These are phyloP conservation scores for Notothenia coriiceps DNA, from an alignment of 2,113 vertebrate species.

Conservation along the genomic window DNA sequence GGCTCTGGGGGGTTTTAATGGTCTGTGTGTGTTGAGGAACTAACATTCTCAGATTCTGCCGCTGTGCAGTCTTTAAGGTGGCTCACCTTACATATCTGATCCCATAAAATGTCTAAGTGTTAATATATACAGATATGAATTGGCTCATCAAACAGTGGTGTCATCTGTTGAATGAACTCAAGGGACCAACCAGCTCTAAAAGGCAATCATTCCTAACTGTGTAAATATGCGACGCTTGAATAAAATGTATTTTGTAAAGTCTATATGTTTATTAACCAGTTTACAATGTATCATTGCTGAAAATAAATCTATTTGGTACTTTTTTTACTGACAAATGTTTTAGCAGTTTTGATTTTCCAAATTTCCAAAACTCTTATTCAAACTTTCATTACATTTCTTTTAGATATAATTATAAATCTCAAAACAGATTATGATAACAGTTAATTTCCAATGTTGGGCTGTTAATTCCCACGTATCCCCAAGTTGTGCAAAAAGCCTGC, in stretches of 20 bases:
- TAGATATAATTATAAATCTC: background rate
- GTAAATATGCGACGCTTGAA: conserved; percentile 49
- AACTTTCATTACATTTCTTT: background rate
- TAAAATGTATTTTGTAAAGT: conserved; percentile 67
- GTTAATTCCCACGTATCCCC: background rate
- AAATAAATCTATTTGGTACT: conserved; percentile 72
- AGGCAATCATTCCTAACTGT: conserved; percentile 69
- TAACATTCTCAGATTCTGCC: conserved; percentile 4
- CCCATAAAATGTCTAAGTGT: background rate
- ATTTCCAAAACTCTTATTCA: background rate
- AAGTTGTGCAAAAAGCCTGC: background rate
- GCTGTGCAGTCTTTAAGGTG: background rate
- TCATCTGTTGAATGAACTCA: conserved; percentile 16
- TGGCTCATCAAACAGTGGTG: conserved; percentile 5
- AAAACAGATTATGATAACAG: background rate
- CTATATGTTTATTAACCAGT: conserved; percentile 67
- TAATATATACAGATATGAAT: conserved; percentile 12
- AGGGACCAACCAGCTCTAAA: conserved; percentile 48
- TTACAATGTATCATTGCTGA: conserved; percentile 69
- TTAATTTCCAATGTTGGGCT: conserved; percentile 1
- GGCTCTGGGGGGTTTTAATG: background rate
- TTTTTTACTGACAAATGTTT: conserved; percentile 24
- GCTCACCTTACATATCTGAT: conserved; percentile 29
- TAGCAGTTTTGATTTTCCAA: background rate
- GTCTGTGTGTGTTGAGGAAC: conserved; percentile 10